Base-by-base conservation (phyloP, 2,888 invertebrate genomes). In the Meiosimyza platycephala region DNA sequence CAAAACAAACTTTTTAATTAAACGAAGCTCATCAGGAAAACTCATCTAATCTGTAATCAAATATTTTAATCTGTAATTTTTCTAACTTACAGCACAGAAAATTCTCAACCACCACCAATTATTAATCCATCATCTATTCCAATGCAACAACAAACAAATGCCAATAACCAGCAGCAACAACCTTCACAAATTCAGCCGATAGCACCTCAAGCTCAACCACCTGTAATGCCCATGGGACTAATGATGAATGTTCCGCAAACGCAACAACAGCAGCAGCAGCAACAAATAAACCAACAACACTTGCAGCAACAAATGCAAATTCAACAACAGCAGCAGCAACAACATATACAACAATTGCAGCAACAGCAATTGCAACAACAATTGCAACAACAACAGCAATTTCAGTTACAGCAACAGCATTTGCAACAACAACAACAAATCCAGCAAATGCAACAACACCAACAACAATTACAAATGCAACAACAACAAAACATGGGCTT, bases 401-500 rank as follows among this genome's bases (percentile, higher is more conserved):
- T 70, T 11, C 70, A 72, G 54, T 75, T 74, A 18, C 71, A 73
- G 48, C 75, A 78, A 52, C 75, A 73, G n/a, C 75, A 76, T 6
- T 71, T 75, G 28, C 74, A 74, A 60, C 74, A 73, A 60, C 75
- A 74, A 1, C 76, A 76, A 33, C 78, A 78, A 59, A 47, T 62
- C 50, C 73, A 76, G 22, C 72, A 75, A 16, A 65, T 74, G 57
- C 76, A 75, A 28, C 71, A 71, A 67, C 73, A 75, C 22, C 74
- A 75, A 66, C 65, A 74, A 63, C 72, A 74, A 65, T 57, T 69
- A 57, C 78, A 79, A 69, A 77, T 76, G 71, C 74, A 70, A 13
- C 77, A 76, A 70, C 79, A 80, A 33, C 77, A 84, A 76, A 84
- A 79, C 50, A 81, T 84, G 81, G 81, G 82, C 74, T 76, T 78